Base-by-base conservation (phyloP, 2,113 vertebrate species). In the Porphyrio hochstetteri region DNA sequence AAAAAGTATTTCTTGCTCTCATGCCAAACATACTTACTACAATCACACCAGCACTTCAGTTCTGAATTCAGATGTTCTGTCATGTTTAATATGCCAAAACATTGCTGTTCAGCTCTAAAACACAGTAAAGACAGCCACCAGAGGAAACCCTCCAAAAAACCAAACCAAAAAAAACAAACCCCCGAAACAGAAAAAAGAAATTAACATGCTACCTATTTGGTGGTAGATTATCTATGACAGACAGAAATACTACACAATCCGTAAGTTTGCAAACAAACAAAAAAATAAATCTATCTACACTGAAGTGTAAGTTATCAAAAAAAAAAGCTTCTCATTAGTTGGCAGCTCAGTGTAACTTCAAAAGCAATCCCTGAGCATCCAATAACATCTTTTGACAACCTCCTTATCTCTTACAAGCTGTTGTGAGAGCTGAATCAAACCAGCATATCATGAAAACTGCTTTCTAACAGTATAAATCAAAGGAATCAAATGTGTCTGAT, bases 351-450 rank as follows among this genome's bases (percentile, higher is more conserved):
- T 83, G 42, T 82, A 96, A 91, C 95, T 95, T 95, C 82, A 97
- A 89, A 95, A 96, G 81, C 64, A 86, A 42, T 72, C 72, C 70
- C 82, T 64, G 55, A 95, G 61, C 95, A 92, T 92, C 79, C 79
- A 69, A 6, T 65, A 69, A 56, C 71, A 72, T 88, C 90, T 94
- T 96, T 95, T 92, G 96, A 97, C 92, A 97, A 95, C 60, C 55
- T 91, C 78, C 85, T 96, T 97, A 92, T 95, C 97, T 96, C 90
- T 90, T 71, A 88, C 78, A 96, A 96, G 93, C 88, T 96, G 83
- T 93, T 87, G 82, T 69, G 80, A 95, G 82, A 94, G 81, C 48
- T 92, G 95, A 97, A 97, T 96, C 95, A 97, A 97, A 97, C 91
- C 86, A 57, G 42, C 63, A 84, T 80, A n/a, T 91, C 92, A 89